These are phyloP conservation scores for Phalera bucephala DNA, from an alignment of 2,888 invertebrate genomes.

Conservation along the genomic window DNA sequence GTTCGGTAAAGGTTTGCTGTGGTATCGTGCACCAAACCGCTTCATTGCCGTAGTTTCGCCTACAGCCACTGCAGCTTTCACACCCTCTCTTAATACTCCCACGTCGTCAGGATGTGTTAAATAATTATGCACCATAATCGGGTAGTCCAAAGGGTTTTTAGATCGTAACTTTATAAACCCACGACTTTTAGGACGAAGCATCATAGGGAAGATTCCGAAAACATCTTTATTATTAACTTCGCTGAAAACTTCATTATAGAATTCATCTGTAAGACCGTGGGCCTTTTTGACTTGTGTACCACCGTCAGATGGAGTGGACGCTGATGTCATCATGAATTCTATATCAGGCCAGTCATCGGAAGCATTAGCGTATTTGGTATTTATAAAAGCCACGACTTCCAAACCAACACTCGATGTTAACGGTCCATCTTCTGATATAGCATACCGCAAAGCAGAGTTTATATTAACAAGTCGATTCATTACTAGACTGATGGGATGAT, in stretches of 20 bases:
- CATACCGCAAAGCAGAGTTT: slow-evolving; percentile 92
- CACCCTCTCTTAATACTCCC: slow-evolving; percentile 91
- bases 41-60: slow-evolving; percentile 91
- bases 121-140: slow-evolving; percentile 95
- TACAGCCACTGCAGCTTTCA: slow-evolving; percentile 92
- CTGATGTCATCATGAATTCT: slow-evolving; percentile 94
- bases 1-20: slow-evolving; percentile 89
- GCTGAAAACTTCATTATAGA: slow-evolving; percentile 89
- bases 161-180: slow-evolving; percentile 90
- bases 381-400: slow-evolving; percentile 94
- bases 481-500: slow-evolving; percentile 90
- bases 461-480: slow-evolving; percentile 92
- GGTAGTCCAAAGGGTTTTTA: slow-evolving; percentile 89
- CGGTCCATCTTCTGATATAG: slow-evolving; percentile 93
- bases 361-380: slow-evolving; percentile 93
- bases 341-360: slow-evolving; percentile 96
- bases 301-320: slow-evolving; percentile 92
- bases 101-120: slow-evolving; percentile 94
- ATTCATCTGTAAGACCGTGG: slow-evolving; percentile 91
- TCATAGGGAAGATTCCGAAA: slow-evolving; percentile 93
- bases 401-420: slow-evolving; percentile 93
- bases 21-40: slow-evolving; percentile 90
- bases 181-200: slow-evolving; percentile 93
- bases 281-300: slow-evolving; percentile 91
- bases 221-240: slow-evolving; percentile 89